Evolutionary conservation across 2,113 vertebrate genomes (phyloP).

Genomic region (Seriola rivoliana): DNA sequence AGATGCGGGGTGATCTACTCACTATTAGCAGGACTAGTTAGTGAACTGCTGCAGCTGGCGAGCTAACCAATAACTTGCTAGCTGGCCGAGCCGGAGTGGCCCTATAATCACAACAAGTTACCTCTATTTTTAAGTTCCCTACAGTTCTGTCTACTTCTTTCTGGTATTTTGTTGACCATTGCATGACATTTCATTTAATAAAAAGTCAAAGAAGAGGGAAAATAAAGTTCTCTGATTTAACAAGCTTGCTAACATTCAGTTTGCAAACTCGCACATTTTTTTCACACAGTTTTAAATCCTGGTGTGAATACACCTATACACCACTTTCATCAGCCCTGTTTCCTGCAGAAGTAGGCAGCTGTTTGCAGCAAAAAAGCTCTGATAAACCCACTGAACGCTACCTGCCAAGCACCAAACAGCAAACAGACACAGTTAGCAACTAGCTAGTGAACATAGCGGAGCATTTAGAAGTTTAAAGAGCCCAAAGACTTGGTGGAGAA

Average conservation of each 20-base stretch:
- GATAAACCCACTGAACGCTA: background rate
- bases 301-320: background rate
- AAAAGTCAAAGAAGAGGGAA: background rate
- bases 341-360: background rate
- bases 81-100: no score
- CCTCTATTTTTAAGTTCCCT: no score
- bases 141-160: no score
- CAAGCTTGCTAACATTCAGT: background rate
- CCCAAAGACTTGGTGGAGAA: no score
- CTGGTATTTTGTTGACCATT: no score
- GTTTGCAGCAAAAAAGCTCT: no score
- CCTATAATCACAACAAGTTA: no score
- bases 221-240: background rate
- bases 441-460: background rate
- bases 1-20: background rate
- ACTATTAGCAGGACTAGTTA: background rate
- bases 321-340: background rate
- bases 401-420: background rate
- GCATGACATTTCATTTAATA: background rate
- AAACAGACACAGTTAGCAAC: background rate
- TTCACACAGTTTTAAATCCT: background rate
- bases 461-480: no score
- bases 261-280: background rate
- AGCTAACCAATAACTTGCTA: no score
- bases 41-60: no score